Conservation (phyloP, 2,888 invertebrate genomes). For the Drosophila putrida region DNA sequence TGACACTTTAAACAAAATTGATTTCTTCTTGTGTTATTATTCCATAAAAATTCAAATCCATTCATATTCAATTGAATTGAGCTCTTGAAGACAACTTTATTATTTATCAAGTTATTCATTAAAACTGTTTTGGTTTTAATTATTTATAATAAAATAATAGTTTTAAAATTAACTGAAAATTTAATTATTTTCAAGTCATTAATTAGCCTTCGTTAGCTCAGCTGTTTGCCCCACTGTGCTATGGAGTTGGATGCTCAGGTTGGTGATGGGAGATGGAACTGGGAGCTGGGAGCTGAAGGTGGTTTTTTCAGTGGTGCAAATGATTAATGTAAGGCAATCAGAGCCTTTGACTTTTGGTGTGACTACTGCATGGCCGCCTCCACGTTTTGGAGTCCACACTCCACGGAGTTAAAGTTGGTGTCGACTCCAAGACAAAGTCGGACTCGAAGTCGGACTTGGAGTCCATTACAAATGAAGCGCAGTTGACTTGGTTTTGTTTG, state of each 20-base stretch:
- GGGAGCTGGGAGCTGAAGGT: constrained; percentile 4
- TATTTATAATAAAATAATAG: too few species aligned
- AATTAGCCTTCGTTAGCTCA: too few species aligned
- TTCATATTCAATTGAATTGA: too few species aligned
- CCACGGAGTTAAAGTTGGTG: background rate
- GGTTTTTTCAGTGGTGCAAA: constrained; percentile 11
- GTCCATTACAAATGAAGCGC: constrained; percentile 80
- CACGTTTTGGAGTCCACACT: constrained; percentile 36
- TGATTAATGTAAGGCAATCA: constrained; percentile 78
- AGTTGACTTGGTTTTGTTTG: constrained; percentile 80
- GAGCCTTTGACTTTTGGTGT: constrained; percentile 65
- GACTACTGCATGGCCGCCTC: constrained; percentile 77
- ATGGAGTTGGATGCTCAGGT: background rate
- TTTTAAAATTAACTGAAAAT: too few species aligned
- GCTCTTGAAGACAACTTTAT: too few species aligned
- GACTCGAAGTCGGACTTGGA: constrained; percentile 1
- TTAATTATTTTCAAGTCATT: too few species aligned
- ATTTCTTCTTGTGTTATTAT: too few species aligned
- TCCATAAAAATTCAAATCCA: too few species aligned
- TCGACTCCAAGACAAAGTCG: background rate
- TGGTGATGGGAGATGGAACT: background rate
- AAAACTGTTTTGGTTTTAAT: too few species aligned
- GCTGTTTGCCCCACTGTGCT: background rate
- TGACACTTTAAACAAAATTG: too few species aligned
- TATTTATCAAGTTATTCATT: too few species aligned